These are phyloP conservation scores for Penelope pileata DNA, from an alignment of 2,113 vertebrate genomes.

Conservation along the genomic window DNA sequence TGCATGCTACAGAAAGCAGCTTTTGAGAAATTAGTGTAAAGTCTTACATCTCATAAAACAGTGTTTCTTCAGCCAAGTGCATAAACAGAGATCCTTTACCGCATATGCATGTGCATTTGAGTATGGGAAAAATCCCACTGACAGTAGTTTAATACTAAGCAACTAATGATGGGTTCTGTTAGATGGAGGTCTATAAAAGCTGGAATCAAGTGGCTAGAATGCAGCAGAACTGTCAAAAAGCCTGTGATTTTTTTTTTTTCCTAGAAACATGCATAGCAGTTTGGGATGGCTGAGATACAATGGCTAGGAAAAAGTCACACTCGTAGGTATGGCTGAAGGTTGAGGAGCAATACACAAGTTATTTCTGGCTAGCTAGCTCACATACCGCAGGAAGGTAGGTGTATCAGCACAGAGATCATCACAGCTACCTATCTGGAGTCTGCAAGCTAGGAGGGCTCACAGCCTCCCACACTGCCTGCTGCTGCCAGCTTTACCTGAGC, in stretches of 20 bases:
- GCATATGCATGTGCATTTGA: background rate
- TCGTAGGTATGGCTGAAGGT: background rate
- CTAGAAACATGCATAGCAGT: background rate
- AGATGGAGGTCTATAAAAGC: background rate
- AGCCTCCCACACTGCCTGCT: slow-evolving; percentile 19
- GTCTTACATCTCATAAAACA: background rate
- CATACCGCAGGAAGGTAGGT: background rate
- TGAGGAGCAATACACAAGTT: background rate
- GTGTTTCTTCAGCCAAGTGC: background rate
- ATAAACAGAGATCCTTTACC: rapidly evolving
- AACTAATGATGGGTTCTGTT: background rate
- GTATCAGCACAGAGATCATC: slow-evolving; percentile 35
- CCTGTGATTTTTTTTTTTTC: background rate
- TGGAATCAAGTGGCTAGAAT: background rate
- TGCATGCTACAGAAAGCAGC: background rate
- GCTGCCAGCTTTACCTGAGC: slow-evolving; percentile 46
- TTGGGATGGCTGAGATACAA: rapidly evolving
- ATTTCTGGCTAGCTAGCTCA: background rate
- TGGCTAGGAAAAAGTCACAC: background rate
- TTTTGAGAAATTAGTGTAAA: background rate
- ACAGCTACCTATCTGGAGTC: background rate
- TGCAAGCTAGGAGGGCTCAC: background rate
- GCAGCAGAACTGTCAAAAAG: background rate
- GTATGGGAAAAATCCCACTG: background rate
- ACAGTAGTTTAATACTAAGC: background rate